These are phyloP conservation scores for Globicephala melas DNA, from an alignment of 2,113 vertebrate genomes.

Conservation along the genomic window DNA sequence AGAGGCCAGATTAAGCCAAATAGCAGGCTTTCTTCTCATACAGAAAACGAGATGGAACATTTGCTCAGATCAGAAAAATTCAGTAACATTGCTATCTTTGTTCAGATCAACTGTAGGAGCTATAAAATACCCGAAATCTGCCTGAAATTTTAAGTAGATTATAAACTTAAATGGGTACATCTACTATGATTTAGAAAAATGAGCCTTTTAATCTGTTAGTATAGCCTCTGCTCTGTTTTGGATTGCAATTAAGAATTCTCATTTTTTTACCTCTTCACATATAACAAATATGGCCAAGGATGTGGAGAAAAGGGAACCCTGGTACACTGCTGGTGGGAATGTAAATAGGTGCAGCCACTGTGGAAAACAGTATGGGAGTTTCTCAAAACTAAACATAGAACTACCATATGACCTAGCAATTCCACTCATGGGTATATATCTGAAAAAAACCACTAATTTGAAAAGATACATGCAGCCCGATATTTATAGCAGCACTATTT, in stretches of 20 bases:
- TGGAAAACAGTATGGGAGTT: neutral
- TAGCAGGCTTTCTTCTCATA: neutral
- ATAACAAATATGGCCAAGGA: neutral
- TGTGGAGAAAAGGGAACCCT: neutral
- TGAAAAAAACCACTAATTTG: neutral
- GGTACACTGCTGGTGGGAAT: neutral
- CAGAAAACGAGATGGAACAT: neutral
- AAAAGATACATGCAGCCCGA: neutral
- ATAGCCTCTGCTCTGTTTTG: neutral
- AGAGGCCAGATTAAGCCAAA: neutral
- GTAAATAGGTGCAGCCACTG: neutral
- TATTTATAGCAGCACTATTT: neutral
- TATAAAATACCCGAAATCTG: neutral
- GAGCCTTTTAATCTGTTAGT: neutral
- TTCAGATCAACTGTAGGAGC: neutral
- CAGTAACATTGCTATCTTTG: neutral
- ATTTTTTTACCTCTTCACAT: neutral
- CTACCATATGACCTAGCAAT: neutral
- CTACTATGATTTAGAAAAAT: neutral
- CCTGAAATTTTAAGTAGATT: slow-evolving; percentile 28
- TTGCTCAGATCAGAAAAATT: neutral
- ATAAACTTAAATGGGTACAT: neutral
- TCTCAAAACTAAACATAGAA: neutral
- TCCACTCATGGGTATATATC: neutral
- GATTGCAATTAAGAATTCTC: neutral